Evolutionary conservation across 2,797 vertebrate species (phyloP).

Genomic region (Aeoliscus strigatus): DNA sequence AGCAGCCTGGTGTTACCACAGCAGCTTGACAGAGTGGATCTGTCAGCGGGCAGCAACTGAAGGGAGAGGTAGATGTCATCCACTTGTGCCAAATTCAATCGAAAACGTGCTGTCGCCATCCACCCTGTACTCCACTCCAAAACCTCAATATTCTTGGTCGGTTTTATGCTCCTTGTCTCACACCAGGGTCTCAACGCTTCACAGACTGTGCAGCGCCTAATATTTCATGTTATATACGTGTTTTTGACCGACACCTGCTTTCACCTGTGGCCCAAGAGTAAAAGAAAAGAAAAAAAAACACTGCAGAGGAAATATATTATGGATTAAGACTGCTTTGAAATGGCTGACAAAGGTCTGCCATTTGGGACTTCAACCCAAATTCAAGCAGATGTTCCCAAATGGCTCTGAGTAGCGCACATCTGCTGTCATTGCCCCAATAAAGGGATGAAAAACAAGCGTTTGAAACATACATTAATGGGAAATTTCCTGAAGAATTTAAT

Average conservation of each 20-base stretch:
- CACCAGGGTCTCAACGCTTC: conserved; percentile 23
- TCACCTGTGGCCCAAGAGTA: conserved; percentile 8
- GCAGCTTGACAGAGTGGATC: conserved; percentile 48
- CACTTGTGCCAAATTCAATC: conserved; percentile 56
- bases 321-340: conserved; percentile 16
- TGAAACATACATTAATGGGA: conserved; percentile 47
- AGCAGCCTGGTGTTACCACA: conserved; percentile 57
- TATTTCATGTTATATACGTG: conserved; percentile 17
- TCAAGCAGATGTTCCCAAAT: conserved; percentile 62
- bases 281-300: not conserved
- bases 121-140: conserved; percentile 1
- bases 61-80: conserved; percentile 51
- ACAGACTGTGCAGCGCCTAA: conserved; percentile 14
- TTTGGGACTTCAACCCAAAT: conserved; percentile 27
- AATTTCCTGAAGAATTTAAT: conserved; percentile 48
- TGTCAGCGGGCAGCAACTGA: conserved; percentile 55
- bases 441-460: conserved; percentile 45
- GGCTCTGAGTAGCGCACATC: conserved; percentile 56
- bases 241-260: conserved; percentile 16
- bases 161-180: conserved; percentile 20
- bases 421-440: conserved; percentile 56
- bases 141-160: conserved; percentile 4
- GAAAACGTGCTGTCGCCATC: conserved; percentile 42
- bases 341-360: conserved; percentile 20
- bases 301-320: not conserved